Evolutionary conservation across 2,113 vertebrate genomes (phyloP).

Genomic region (Gallinago jamesoni): DNA sequence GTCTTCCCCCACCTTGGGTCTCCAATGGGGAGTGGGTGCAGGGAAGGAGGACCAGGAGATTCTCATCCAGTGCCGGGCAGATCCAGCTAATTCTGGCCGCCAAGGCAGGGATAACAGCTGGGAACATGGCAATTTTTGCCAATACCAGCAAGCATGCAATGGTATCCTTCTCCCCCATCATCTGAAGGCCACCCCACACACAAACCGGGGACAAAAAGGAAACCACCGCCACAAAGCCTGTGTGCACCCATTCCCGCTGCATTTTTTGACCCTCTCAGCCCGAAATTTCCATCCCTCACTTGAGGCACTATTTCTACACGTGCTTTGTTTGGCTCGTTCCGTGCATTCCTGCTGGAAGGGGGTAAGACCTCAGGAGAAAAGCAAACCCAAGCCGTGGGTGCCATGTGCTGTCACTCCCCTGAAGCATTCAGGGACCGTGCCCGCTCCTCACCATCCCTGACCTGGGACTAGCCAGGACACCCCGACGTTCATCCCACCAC

Average conservation of each 20-base stretch:
- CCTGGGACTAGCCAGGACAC: not conserved
- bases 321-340: constrained; percentile 47
- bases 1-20: not conserved
- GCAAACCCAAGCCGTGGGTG: constrained; percentile 3
- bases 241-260: not conserved
- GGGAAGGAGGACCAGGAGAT: not conserved
- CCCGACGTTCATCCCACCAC: not conserved
- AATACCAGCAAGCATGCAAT: accelerated
- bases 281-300: not conserved
- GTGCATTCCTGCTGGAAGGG: constrained; percentile 9
- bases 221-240: not conserved
- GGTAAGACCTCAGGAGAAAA: constrained; percentile 52
- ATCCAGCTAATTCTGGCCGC: not conserved
- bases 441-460: not conserved
- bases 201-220: not conserved
- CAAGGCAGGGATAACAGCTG: not conserved
- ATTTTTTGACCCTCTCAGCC: not conserved
- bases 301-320: not conserved
- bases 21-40: not conserved
- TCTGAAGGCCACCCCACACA: not conserved
- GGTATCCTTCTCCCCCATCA: not conserved
- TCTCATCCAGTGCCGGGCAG: not conserved
- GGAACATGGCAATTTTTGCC: not conserved
- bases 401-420: not conserved
- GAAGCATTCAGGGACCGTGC: not conserved